Conservation (phyloP, 92 coral and sea anemone genomes). For the Phenganax stokvisi region DNA sequence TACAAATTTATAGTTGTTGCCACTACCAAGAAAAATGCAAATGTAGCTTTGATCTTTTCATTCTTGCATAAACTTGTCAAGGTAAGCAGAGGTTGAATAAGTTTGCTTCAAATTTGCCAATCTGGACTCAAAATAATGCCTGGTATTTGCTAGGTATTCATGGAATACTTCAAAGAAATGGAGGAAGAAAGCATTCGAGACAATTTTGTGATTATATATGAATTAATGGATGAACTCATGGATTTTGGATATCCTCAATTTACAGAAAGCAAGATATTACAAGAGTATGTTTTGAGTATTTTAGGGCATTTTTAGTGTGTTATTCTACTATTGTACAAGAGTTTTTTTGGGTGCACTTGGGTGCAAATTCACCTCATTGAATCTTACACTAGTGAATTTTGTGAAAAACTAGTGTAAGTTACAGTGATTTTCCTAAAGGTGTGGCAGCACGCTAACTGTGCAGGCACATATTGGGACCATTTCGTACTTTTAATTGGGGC, state of each 20-base stretch:
- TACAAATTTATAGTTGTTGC: constrained; percentile 55
- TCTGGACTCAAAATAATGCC: not conserved
- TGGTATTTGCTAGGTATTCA: constrained; percentile 56
- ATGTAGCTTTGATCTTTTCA: constrained; percentile 93
- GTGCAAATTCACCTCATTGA: no score
- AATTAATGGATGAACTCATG: constrained; percentile 92
- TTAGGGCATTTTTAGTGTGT: not conserved
- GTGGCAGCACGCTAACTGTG: no score
- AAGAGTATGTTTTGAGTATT: constrained; percentile 65
- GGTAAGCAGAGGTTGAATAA: constrained; percentile 43
- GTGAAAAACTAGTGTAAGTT: no score
- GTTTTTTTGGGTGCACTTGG: no score
- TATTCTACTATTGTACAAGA: not conserved
- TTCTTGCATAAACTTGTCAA: constrained; percentile 93
- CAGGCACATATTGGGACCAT: no score
- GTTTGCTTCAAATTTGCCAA: not conserved
- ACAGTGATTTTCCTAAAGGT: no score
- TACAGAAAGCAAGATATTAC: constrained; percentile 95
- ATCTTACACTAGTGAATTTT: no score
- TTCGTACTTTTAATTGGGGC: no score
- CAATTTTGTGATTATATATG: constrained; percentile 94
- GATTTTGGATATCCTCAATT: constrained; percentile 99
- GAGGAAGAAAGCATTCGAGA: constrained; percentile 98
- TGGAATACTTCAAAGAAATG: constrained; percentile 92
- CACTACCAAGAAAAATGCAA: constrained; percentile 96